Evolutionary conservation across 2,113 vertebrate species (phyloP).

Genomic region (Lagenorhynchus albirostris): DNA sequence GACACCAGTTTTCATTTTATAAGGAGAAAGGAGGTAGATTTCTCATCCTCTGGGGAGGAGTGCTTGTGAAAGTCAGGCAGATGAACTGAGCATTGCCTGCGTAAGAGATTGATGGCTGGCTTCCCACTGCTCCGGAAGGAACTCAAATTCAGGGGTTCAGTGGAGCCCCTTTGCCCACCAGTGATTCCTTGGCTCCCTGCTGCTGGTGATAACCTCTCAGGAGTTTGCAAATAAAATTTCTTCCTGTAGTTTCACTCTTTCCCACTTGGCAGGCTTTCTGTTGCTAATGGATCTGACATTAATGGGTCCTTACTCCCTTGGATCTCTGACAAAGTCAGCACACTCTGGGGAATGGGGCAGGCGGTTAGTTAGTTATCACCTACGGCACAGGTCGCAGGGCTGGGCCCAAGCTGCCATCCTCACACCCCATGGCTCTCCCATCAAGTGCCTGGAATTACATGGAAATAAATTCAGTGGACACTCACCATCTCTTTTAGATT

Average conservation of each 20-base stretch:
- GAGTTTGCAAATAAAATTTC: constrained; percentile 55
- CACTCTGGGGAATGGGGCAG: constrained; percentile 59
- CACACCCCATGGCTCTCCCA: neutral
- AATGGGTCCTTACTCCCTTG: constrained; percentile 61
- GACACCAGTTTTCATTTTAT: neutral
- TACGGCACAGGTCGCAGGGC: neutral
- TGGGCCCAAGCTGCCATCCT: neutral
- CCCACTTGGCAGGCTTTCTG: constrained; percentile 55
- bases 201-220: constrained; percentile 39
- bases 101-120: neutral
- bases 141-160: neutral
- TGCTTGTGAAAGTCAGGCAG: neutral
- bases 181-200: neutral
- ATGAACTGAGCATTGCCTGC: neutral
- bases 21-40: constrained; percentile 5
- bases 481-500: neutral
- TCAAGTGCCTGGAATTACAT: neutral
- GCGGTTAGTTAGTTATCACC: constrained; percentile 39
- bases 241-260: constrained; percentile 56
- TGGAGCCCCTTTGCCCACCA: neutral
- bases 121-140: neutral
- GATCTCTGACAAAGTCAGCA: constrained; percentile 61
- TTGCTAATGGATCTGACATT: constrained; percentile 64
- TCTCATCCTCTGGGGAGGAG: neutral
- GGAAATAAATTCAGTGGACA: neutral